phyloP scores from a whole-genome alignment of 2,113 vertebrate species.

The Bufo bufo region DNA sequence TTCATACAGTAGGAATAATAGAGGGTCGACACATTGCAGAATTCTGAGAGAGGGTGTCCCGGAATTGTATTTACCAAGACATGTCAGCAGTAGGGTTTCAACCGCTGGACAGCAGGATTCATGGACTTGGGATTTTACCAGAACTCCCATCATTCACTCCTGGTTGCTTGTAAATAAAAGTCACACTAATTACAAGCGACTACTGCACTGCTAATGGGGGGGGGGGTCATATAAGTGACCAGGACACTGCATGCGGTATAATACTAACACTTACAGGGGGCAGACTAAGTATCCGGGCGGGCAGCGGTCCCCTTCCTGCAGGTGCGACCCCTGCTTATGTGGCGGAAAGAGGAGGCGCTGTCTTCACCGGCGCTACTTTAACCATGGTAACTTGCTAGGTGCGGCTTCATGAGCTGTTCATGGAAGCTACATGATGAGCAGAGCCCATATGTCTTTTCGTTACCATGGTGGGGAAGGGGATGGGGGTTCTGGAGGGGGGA shows the following conservation, averaged over 20 bases:
- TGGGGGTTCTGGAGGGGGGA: slow-evolving; percentile 48
- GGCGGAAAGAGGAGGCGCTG: neutral
- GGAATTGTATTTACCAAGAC: too few relatives aligned
- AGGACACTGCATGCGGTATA: neutral
- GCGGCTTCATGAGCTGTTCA: slow-evolving; percentile 74
- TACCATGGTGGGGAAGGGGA: slow-evolving; percentile 69
- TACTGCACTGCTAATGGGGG: neutral
- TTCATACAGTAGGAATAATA: too few relatives aligned
- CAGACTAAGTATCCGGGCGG: neutral
- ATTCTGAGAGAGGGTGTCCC: too few relatives aligned
- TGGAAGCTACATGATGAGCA: slow-evolving; percentile 71
- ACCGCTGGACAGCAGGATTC: neutral
- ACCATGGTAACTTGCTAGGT: slow-evolving; percentile 74
- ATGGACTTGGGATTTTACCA: neutral
- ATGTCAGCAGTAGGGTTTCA: too few relatives aligned
- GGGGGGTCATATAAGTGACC: neutral
- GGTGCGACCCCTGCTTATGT: neutral
- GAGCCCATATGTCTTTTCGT: slow-evolving; percentile 70
- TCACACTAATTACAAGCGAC: neutral
- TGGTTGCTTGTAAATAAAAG: too few relatives aligned
- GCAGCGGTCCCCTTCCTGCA: neutral
- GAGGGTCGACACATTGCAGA: too few relatives aligned
- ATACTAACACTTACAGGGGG: neutral
- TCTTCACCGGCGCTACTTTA: slow-evolving; percentile 59
- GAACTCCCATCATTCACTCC: too few relatives aligned